These are phyloP conservation scores for Grus americana DNA, from an alignment of 2,113 vertebrate genomes.

Conservation along the genomic window DNA sequence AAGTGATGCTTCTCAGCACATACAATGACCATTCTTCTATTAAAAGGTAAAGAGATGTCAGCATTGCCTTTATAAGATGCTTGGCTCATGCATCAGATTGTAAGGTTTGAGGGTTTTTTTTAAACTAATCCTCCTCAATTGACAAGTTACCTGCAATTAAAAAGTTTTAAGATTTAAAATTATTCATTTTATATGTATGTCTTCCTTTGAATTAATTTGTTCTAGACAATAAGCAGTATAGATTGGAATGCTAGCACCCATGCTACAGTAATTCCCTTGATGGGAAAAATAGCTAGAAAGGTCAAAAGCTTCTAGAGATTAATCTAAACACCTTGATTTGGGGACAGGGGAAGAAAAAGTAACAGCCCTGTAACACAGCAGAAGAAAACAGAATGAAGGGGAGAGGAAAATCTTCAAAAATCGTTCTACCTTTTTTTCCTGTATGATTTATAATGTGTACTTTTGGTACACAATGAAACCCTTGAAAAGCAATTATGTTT, in stretches of 20 bases:
- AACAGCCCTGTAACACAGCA: background rate
- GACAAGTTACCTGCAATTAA: background rate
- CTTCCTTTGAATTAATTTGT: background rate
- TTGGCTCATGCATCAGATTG: background rate
- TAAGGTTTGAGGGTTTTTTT: background rate
- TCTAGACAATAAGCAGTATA: background rate
- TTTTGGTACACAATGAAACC: background rate
- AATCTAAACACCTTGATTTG: background rate
- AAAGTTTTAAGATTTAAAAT: background rate
- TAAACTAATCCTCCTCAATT: background rate
- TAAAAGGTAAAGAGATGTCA: background rate
- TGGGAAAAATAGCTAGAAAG: background rate
- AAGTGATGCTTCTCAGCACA: background rate
- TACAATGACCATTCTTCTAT: background rate
- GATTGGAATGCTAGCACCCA: background rate
- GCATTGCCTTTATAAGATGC: background rate
- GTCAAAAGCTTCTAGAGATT: constrained; percentile 2
- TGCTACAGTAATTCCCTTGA: background rate
- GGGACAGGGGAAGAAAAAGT: background rate
- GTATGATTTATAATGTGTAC: background rate
- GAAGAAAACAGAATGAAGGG: background rate
- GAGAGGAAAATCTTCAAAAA: background rate
- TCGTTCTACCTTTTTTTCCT: background rate
- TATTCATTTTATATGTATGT: background rate
- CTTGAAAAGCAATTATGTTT: background rate